Conservation (phyloP, 37 sponge, comb jelly and placozoan genomes). For the Ianthella basta region DNA sequence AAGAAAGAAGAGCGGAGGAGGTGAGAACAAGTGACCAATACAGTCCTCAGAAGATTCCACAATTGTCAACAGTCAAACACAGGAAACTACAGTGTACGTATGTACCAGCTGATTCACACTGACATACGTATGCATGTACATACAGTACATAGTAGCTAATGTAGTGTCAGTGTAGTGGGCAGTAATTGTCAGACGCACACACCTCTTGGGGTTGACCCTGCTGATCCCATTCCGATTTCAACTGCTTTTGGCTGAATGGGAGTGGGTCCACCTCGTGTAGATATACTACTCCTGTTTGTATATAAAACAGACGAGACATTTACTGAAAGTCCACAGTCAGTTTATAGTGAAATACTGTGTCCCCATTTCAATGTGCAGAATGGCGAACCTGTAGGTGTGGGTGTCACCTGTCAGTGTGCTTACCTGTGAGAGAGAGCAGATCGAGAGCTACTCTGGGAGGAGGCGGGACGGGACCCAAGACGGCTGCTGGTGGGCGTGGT, state of each 20-base stretch:
- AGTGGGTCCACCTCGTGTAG: conserved; percentile 34
- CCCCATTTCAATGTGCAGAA: too few relatives aligned
- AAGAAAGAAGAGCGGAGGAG: background rate
- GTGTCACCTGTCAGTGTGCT: background rate
- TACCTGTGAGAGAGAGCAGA: conserved; percentile 47
- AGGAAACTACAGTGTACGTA: too few relatives aligned
- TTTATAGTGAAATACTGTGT: too few relatives aligned
- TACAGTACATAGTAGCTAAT: background rate
- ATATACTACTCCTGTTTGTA: background rate
- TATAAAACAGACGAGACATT: background rate
- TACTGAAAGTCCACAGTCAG: background rate
- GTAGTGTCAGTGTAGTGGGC: too few relatives aligned
- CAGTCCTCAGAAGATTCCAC: too few relatives aligned
- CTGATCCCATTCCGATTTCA: conserved; percentile 24
- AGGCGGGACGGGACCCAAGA: conserved; percentile 7
- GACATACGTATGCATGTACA: background rate
- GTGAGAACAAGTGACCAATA: too few relatives aligned
- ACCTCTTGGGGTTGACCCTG: conserved; percentile 6
- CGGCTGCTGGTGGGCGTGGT: conserved; percentile 63
- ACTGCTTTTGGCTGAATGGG: conserved; percentile 46
- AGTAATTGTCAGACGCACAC: background rate
- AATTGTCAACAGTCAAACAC: too few relatives aligned
- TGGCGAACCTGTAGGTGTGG: background rate
- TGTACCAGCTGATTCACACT: too few relatives aligned
- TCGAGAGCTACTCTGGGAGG: conserved; percentile 11